Conservation (phyloP, 2,888 invertebrate genomes). For the Micoletzkya japonica region DNA sequence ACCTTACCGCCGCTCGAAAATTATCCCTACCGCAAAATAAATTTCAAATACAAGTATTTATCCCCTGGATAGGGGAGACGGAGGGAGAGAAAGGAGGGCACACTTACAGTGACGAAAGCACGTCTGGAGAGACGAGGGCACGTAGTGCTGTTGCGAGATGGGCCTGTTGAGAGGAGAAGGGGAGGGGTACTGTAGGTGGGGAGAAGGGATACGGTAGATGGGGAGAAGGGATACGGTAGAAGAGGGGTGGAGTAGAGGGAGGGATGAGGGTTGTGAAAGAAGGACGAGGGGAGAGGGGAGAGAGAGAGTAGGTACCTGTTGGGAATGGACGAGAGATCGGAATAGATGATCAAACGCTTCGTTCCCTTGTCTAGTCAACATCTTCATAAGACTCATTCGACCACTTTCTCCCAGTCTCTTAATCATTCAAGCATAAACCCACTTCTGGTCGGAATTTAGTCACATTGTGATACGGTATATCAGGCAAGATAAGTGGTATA, state of each 20-base stretch:
- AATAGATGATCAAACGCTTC: conserved; percentile 19
- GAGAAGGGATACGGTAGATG: not conserved
- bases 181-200: not conserved
- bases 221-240: not conserved
- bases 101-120: conserved; percentile 7
- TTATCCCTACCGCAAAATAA: too few relatives aligned
- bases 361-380: conserved; percentile 14
- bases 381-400: conserved; percentile 18
- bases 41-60: not conserved
- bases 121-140: not conserved
- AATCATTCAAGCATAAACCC: too few relatives aligned
- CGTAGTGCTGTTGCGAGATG: conserved; percentile 15
- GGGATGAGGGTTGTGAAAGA: not conserved
- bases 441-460: too few relatives aligned
- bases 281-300: not conserved
- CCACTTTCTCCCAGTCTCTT: not conserved
- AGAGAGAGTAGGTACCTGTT: conserved; percentile 4
- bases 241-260: not conserved
- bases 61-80: too few relatives aligned
- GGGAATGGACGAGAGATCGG: conserved; percentile 16
- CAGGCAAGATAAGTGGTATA: too few relatives aligned
- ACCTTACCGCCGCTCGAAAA: too few relatives aligned
- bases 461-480: too few relatives aligned
- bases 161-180: not conserved
- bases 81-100: not conserved